Conservation (phyloP, 2,113 vertebrate genomes). For the Craseonycteris thonglongyai region DNA sequence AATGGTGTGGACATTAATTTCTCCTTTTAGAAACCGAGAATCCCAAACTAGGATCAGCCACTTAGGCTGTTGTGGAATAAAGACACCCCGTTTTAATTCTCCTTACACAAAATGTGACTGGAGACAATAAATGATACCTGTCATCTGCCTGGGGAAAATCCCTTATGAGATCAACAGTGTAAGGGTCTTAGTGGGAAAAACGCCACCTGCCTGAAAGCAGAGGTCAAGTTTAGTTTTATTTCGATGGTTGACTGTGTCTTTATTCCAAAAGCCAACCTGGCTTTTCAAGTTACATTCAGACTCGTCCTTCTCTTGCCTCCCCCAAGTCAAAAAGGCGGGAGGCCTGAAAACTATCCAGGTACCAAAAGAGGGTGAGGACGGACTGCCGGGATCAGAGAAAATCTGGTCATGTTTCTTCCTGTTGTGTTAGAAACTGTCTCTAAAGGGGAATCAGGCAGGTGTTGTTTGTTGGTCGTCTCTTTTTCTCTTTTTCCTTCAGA, state of each 20-base stretch:
- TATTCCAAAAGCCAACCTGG: neutral
- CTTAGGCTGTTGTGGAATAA: neutral
- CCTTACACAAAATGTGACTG: neutral
- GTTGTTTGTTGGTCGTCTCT: neutral
- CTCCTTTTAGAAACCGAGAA: neutral
- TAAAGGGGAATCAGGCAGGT: neutral
- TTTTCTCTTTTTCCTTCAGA: neutral
- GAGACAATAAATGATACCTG: neutral
- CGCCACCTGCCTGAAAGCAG: neutral
- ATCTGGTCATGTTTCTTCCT: neutral
- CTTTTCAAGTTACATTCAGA: constrained; percentile 13
- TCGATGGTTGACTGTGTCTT: neutral
- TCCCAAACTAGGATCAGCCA: neutral
- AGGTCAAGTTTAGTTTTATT: constrained; percentile 29
- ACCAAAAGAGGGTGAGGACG: neutral
- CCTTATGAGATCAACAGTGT: constrained; percentile 20
- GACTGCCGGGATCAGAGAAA: neutral
- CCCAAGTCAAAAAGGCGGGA: neutral
- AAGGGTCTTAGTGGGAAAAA: neutral
- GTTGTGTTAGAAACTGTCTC: neutral
- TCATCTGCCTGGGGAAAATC: constrained; percentile 14
- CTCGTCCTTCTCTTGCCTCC: neutral
- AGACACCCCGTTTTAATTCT: neutral
- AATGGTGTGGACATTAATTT: neutral
- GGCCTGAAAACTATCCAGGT: neutral